These are phyloP conservation scores for Chaitophorus viminalis DNA, from an alignment of 2,888 invertebrate species.

Conservation along the genomic window DNA sequence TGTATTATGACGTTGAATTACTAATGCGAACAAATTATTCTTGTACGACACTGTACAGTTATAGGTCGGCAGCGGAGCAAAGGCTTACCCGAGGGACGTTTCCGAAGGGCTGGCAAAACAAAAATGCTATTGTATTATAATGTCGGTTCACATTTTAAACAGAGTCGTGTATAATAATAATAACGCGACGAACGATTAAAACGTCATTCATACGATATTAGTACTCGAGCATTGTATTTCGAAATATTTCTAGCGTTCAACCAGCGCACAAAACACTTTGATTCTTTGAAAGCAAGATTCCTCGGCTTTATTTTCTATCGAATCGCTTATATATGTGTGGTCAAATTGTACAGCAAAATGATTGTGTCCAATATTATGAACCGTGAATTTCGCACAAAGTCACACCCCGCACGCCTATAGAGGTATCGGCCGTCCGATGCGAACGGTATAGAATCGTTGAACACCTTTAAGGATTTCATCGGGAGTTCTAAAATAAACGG, in stretches of 20 bases:
- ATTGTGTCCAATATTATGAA: too few relatives aligned
- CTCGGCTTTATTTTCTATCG: too few relatives aligned
- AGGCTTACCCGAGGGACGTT: conserved; percentile 5
- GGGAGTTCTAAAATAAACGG: not conserved
- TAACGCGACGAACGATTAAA: conserved; percentile 18
- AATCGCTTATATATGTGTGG: too few relatives aligned
- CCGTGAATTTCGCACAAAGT: too few relatives aligned
- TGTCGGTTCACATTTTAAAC: conserved; percentile 18
- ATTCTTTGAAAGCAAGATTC: too few relatives aligned
- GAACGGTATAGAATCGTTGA: not conserved
- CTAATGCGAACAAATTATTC: conserved; percentile 28
- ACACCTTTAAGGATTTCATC: not conserved
- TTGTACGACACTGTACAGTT: not conserved
- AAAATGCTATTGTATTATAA: conserved; percentile 37
- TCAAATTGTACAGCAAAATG: too few relatives aligned
- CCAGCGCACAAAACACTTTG: too few relatives aligned
- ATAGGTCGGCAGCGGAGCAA: not conserved
- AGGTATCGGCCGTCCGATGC: not conserved
- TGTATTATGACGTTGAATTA: conserved; percentile 29
- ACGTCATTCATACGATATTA: too few relatives aligned
- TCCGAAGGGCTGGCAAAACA: conserved; percentile 14
- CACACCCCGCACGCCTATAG: too few relatives aligned
- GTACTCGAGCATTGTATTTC: too few relatives aligned
- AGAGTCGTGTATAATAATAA: not conserved
- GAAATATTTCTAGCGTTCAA: too few relatives aligned